Evolutionary conservation across 2,888 invertebrate species (phyloP), one percentile per base, ranked within the genome.

Genomic region (Drosophila leonis): DNA sequence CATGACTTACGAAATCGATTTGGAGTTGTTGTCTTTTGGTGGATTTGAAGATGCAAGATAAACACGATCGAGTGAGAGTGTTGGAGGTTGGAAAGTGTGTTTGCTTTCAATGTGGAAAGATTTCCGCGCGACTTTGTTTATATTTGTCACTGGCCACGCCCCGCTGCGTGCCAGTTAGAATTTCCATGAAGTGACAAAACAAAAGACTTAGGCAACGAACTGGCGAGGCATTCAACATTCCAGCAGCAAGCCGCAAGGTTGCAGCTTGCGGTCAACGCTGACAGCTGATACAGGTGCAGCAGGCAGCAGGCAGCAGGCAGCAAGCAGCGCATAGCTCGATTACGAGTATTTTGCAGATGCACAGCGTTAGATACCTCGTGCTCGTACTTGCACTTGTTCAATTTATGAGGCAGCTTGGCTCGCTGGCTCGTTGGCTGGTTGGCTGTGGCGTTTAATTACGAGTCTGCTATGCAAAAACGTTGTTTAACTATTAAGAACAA

Each of bases 131-230:
- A 6, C 31, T 62, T 48, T 52, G 33, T 49, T 48, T 44, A 9
- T 20, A 13, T 55, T 51, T 57, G 48, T 48, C 13, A 15, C 24
- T 31, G 10, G 42, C 51, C 79, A 79, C 61, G 66, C 80, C 77
- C 66, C 52, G 33, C 20, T 69, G 57, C 52, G 67, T 10, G 51
- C 46, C 70, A 72, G 65, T 72, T 80, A 89, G 90, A 85, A 87
- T 87, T 71, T 72, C 60, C 66, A 52, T 54, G 55, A 35, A 13
- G 12, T 51, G 52, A 33, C 56, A 51, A 67, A 74, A 84, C 86
- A 72, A 83, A 82, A 81, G 88, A 87, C 88, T 86, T 80, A 78
- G 77, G 76, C 88, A 81, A 80, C 82, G 52, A 87, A 81, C 84
- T 77, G 57, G 61, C 75, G 76, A 64, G 71, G 71, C 66, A 71